Evolutionary conservation across 2,888 invertebrate genomes (phyloP), one percentile per base, ranked within the genome.

Genomic region (Aspidiotus rigidus): DNA sequence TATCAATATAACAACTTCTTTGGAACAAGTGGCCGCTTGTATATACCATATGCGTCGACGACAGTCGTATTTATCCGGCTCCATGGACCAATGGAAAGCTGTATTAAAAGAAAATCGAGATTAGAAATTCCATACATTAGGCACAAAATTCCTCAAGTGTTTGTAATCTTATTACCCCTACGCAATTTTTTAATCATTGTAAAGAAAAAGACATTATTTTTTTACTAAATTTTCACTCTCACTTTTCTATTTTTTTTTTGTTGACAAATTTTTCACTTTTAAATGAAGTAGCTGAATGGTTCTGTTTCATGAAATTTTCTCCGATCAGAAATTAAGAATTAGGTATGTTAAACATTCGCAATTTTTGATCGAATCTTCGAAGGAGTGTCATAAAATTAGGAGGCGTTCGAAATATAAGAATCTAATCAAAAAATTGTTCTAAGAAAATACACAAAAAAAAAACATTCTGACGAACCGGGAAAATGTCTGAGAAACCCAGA

Each of bases 11-110:
- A 99, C 86, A 74, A 98, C 88, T 76, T 98, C 97, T 80, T 99
- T 99, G 10, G 97, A 94, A 75, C 96, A 96, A 0, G 97, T 96
- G 0, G 98, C 94, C 0, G 97, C 97, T 80, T 96, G 93, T 73
- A 98, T 95, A 78, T 94, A 99, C 96, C 96, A 97, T 56, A 92
- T 90, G 70, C 90, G 83, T 55, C 90, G 88, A 63, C 97, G 84
- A 75, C 94, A 96, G 78, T 99, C 98, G 79, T 69, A 73, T n/a
- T 69, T 69, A 62, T 71, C 71, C 8, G 71, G 70, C n/a, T 69
- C 62, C 61, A 69, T 64, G 11, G 69, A 60, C 72, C 72, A 72
- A 39, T 69, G 64, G 44, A 69, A 62, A 42, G 72, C 73, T 73
- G 60, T 39, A 49, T 5, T n/a, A n/a, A n/a, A 28, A 28, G 5